Evolutionary conservation across 2,888 invertebrate species (phyloP).

Genomic region (Noctuana brunneofusca): DNA sequence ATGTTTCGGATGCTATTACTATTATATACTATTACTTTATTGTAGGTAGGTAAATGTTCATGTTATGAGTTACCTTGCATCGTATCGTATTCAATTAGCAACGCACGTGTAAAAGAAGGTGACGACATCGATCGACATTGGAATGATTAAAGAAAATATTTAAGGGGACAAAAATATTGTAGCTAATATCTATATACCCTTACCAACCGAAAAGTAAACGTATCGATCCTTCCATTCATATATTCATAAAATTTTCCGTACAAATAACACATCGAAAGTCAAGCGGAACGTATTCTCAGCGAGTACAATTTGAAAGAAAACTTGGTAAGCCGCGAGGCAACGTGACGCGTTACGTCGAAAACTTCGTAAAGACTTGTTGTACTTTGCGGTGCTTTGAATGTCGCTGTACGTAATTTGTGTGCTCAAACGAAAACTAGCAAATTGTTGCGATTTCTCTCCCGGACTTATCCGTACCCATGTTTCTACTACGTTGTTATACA

Average conservation of each 20-base stretch:
- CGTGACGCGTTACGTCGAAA: conserved; percentile 24
- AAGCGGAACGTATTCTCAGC: background rate
- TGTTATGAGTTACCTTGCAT: background rate
- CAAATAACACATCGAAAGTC: conserved; percentile 11
- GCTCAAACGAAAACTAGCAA: conserved; percentile 10
- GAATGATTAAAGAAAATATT: background rate
- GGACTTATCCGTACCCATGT: background rate
- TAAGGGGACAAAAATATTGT: background rate
- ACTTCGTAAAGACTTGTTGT: conserved; percentile 24
- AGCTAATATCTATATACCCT: background rate
- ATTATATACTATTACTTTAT: background rate
- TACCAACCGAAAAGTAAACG: background rate
- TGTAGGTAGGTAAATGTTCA: background rate
- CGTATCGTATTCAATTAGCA: conserved; percentile 5
- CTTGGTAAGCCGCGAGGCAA: conserved; percentile 28
- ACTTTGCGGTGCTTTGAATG: conserved; percentile 27
- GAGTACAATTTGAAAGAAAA: conserved; percentile 41
- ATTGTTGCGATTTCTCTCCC: background rate
- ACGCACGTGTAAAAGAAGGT: background rate
- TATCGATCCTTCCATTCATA: background rate
- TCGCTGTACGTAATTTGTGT: conserved; percentile 7
- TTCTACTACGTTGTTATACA: background rate
- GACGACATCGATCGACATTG: background rate
- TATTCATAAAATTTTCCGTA: conserved; percentile 12
- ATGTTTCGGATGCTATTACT: conserved; percentile 18